phyloP scores from a whole-genome alignment of 2,797 vertebrate genomes.

The Phalanger gymnotis region DNA sequence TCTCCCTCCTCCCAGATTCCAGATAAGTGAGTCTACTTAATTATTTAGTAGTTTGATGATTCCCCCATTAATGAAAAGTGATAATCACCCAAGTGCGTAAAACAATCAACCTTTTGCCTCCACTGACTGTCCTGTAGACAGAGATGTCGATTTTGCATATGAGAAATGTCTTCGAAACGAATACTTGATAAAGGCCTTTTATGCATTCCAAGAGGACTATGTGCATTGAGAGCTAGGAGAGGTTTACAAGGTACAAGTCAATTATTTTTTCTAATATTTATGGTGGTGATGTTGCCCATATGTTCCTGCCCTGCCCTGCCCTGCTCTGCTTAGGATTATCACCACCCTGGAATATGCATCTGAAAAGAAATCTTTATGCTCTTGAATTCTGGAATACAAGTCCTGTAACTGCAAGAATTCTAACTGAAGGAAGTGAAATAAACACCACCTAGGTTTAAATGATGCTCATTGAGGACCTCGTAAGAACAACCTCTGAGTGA shows the following conservation, averaged over 20 bases:
- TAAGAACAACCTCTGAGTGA: constrained; percentile 46
- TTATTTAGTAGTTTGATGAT: constrained; percentile 72
- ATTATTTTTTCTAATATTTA: constrained; percentile 58
- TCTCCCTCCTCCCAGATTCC: constrained; percentile 2
- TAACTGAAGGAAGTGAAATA: constrained; percentile 42
- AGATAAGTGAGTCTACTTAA: constrained; percentile 64
- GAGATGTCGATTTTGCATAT: constrained; percentile 47
- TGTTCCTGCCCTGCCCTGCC: constrained; percentile 26
- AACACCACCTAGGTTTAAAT: constrained; percentile 9
- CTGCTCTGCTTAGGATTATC: constrained; percentile 48
- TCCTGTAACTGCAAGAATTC: constrained; percentile 50
- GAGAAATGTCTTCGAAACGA: constrained; percentile 15
- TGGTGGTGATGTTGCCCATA: constrained; percentile 22
- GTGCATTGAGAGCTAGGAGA: not conserved
- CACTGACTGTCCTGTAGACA: constrained; percentile 56
- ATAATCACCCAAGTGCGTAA: constrained; percentile 68
- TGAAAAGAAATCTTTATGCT: constrained; percentile 53
- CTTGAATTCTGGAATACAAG: constrained; percentile 20
- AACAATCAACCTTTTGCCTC: constrained; percentile 65
- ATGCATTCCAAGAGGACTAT: constrained; percentile 39
- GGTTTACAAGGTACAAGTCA: constrained; percentile 21
- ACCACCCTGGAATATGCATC: constrained; percentile 32
- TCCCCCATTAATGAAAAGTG: constrained; percentile 66
- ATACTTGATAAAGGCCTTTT: constrained; percentile 40
- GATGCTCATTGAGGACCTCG: constrained; percentile 35